Evolutionary conservation across 2,113 vertebrate species (phyloP), one percentile per base, ranked within the genome.

Genomic region (Pogona vitticeps): DNA sequence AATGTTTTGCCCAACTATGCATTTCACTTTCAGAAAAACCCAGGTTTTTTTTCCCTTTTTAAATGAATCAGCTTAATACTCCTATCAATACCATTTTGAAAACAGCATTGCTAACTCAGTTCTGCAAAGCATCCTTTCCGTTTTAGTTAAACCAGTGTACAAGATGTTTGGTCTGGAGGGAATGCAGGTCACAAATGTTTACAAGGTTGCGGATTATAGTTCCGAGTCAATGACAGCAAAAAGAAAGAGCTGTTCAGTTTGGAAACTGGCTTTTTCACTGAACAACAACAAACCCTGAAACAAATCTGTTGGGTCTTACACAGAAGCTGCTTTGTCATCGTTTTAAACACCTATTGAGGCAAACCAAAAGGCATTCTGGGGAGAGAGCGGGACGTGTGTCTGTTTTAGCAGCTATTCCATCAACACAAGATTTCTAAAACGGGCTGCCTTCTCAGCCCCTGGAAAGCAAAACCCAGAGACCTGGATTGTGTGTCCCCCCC

Each of bases 111-210:
- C 38, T 68, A 52, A 31, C 36, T 79, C 13, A 65, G 71, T 59
- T 71, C 36, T 40, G 36, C 14, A 71, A 72, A 21, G 71, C 15
- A 33, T 79, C 76, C 40, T 46, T 79, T 78, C 46, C 28, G 46
- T 61, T 71, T 79, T 86, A 86, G 67, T 65, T 38, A 26, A 42
- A 68, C 76, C 33, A 33, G 65, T 58, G 42, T 79, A 79, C 84
- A 86, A 86, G 33, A 80, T 38, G 28, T 70, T 76, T 52, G 10
- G 38, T 87, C 70, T 70, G n/a, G 10, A 21, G 58, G 82, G 79
- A 58, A 80, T 61, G 7, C 70, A 67, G 80, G 79, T 80, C 77
- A 87, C 56, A 65, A 82, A 65, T 81, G 71, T 82, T 82, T 75
- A 82, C 70, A 68, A 76, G 58, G 23, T 33, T 71, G 61, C 28